phyloP scores from a whole-genome alignment of 2,797 vertebrate species.

The Pipistrellus kuhlii region DNA sequence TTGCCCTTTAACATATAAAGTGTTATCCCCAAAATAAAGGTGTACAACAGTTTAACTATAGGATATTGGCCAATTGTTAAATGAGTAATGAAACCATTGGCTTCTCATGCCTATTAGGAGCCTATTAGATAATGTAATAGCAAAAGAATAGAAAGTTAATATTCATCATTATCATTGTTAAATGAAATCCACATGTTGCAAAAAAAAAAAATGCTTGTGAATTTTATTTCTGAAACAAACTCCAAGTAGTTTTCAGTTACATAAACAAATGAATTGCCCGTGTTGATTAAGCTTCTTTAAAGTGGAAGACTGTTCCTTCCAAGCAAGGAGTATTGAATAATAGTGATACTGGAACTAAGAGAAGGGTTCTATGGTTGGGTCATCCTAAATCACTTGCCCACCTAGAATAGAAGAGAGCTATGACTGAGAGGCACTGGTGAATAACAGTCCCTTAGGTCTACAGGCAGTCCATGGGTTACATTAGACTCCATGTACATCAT shows the following conservation, averaged over 20 bases:
- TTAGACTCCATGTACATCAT: too few species aligned
- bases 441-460: not conserved
- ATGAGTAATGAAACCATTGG: not conserved
- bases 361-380: not conserved
- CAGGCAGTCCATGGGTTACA: too few species aligned
- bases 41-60: not conserved
- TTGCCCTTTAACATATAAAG: not conserved
- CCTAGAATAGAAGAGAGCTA: not conserved
- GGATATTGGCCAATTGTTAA: not conserved
- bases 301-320: not conserved
- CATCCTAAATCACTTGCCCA: not conserved
- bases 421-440: fast-evolving
- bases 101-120: not conserved
- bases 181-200: not conserved
- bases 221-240: not conserved
- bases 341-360: fast-evolving
- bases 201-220: not conserved
- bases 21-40: not conserved
- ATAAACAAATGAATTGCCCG: not conserved
- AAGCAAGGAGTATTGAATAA: not conserved
- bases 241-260: not conserved
- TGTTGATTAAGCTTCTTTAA: not conserved
- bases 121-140: not conserved
- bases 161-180: not conserved
- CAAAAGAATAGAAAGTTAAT: not conserved